These are phyloP conservation scores for Kradibia gibbosae DNA, from an alignment of 1,140 invertebrate genomes.

Conservation along the genomic window DNA sequence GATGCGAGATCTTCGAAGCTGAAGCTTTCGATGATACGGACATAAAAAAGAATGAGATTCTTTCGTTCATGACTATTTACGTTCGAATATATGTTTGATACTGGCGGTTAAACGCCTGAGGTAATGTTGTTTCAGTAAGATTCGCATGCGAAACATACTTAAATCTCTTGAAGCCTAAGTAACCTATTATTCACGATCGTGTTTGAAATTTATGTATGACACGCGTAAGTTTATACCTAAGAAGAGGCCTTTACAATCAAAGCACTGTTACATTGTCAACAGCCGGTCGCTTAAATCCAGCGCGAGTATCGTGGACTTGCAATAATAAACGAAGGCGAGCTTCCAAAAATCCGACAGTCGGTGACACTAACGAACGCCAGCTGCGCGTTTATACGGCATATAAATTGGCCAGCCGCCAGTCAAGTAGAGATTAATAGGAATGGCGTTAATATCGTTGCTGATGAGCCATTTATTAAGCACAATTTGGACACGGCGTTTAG, in stretches of 20 bases:
- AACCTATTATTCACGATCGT: not conserved
- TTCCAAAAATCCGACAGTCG: not conserved
- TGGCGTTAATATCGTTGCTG: not conserved
- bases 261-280: not conserved
- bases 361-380: not conserved
- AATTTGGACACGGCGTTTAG: not conserved
- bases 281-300: not conserved
- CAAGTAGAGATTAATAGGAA: not conserved
- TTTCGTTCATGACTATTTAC: constrained; percentile 14
- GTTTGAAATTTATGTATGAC: not conserved
- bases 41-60: not conserved
- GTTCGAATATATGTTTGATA: not conserved
- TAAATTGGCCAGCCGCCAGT: not conserved
- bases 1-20: not conserved
- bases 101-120: not conserved
- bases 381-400: not conserved
- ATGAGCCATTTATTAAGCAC: not conserved
- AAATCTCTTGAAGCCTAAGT: not conserved
- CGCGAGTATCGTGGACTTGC: not conserved
- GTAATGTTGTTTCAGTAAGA: not conserved
- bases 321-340: not conserved
- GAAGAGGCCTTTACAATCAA: not conserved
- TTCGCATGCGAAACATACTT: not conserved
- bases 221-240: not conserved
- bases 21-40: not conserved